These are phyloP conservation scores for Tipula confusa DNA, from an alignment of 2,888 invertebrate genomes.

Conservation along the genomic window DNA sequence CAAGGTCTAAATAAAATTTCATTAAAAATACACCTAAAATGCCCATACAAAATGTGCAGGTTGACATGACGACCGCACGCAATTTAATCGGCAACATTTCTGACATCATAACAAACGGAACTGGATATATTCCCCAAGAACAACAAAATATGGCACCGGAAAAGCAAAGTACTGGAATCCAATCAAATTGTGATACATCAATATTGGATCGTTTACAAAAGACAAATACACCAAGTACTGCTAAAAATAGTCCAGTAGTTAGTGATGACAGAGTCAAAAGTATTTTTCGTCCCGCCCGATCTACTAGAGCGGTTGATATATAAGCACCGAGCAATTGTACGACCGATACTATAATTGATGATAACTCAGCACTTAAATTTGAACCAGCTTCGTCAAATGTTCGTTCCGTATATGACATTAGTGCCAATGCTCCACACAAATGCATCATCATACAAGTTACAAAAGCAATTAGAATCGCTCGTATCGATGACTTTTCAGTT, in stretches of 20 bases:
- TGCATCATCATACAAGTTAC: constrained; percentile 36
- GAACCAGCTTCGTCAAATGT: constrained; percentile 41
- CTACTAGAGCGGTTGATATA: constrained; percentile 26
- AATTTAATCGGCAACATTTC: constrained; percentile 44
- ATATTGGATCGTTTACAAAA: background rate
- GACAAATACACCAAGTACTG: constrained; percentile 13
- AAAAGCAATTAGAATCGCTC: background rate
- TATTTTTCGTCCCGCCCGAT: constrained; percentile 28
- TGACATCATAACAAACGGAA: constrained; percentile 42
- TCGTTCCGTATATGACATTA: constrained; percentile 45
- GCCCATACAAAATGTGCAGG: background rate
- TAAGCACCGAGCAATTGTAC: background rate
- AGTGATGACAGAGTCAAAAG: background rate
- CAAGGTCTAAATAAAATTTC: constrained; percentile 34
- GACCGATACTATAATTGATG: background rate
- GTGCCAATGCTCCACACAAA: constrained; percentile 43
- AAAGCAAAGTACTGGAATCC: constrained; percentile 40
- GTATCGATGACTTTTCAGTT: background rate
- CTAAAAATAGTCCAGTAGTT: constrained; percentile 12
- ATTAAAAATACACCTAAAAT: constrained; percentile 30
- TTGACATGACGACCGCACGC: constrained; percentile 31
- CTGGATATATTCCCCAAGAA: constrained; percentile 42
- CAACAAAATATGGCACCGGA: constrained; percentile 40
- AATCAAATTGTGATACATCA: constrained; percentile 33
- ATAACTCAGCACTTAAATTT: background rate